Base-by-base conservation (phyloP, 2,797 vertebrate species). In the Typhlichthys subterraneus region DNA sequence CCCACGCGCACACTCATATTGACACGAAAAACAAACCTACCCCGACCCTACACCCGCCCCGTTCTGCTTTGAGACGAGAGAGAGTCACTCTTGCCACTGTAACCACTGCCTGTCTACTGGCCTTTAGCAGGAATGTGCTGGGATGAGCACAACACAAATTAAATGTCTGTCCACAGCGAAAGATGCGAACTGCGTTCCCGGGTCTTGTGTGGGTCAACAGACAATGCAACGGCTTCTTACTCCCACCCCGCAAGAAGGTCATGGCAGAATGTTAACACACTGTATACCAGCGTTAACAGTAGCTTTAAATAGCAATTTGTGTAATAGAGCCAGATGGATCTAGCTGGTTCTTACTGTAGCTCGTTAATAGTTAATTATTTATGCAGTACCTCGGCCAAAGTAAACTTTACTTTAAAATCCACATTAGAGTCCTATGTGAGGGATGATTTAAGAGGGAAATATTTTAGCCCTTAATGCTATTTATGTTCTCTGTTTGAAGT, bases 71-170 rank as follows among this genome's bases (percentile, higher is more conserved):
- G 62, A 84, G 76, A 72, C 75, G 77, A 79, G 45, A 57, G 65
- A 45, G 53, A 85, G 76, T 79, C 80, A 70, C 48, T 75, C 65
- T 59, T 71, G 72, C 81, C 77, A 73, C 75, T 73, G 60, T 45
- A 75, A 85, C 79, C 73, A 5, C 79, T 50, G 65, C 67, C 61
- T 53, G 31, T 87, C 82, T 75, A 66, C 67, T 89, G 83, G 85
- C 78, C 83, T 77, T 70, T 1, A 14, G 46, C 45, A 83, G 77
- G 76, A 89, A 87, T 85, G 82, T 78, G 69, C 75, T 79, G 61
- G 63, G 63, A 75, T 60, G 59, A 57, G 75, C 76, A 82, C 45
- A 77, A 70, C 61, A 80, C 58, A 79, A 67, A 79, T 77, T 56
- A 65, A 76, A 67, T 70, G 77, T 76, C 71, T 83, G 80, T 80